Evolutionary conservation across 1,140 invertebrate genomes (phyloP).

Genomic region (Trichogramma pretiosum): DNA sequence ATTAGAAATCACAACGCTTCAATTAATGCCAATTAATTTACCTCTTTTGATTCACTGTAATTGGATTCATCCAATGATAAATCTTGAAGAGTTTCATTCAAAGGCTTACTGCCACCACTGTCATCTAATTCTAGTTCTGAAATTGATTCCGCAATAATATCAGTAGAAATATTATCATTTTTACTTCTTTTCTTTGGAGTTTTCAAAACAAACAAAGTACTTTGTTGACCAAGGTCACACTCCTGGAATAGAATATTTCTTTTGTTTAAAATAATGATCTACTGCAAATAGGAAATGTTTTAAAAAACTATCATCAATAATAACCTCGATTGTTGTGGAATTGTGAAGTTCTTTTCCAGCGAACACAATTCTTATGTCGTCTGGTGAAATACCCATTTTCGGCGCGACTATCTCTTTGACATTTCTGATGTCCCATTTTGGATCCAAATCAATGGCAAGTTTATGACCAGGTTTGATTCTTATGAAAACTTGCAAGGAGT

Average conservation of each 20-base stretch:
- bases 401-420: conserved; percentile 66
- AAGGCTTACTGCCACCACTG: conserved; percentile 49
- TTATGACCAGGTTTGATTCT: conserved; percentile 64
- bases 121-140: conserved; percentile 32
- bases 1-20: too few relatives aligned
- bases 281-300: not conserved
- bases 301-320: not conserved
- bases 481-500: conserved; percentile 60
- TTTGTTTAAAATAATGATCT: conserved; percentile 1
- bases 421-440: conserved; percentile 66
- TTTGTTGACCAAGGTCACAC: conserved; percentile 76
- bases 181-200: conserved; percentile 30
- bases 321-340: conserved; percentile 60
- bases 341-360: conserved; percentile 75
- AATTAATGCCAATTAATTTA: conserved; percentile 6
- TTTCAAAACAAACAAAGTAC: conserved; percentile 66
- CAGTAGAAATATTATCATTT: conserved; percentile 13
- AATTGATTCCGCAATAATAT: conserved; percentile 30
- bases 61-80: conserved; percentile 34
- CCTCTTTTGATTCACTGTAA: conserved; percentile 19
- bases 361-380: conserved; percentile 76
- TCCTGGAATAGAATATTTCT: conserved; percentile 46
- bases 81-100: conserved; percentile 60
- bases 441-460: conserved; percentile 60
- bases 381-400: conserved; percentile 56